Evolutionary conservation across 2,888 invertebrate genomes (phyloP).

Genomic region (Miltochrista miniata): DNA sequence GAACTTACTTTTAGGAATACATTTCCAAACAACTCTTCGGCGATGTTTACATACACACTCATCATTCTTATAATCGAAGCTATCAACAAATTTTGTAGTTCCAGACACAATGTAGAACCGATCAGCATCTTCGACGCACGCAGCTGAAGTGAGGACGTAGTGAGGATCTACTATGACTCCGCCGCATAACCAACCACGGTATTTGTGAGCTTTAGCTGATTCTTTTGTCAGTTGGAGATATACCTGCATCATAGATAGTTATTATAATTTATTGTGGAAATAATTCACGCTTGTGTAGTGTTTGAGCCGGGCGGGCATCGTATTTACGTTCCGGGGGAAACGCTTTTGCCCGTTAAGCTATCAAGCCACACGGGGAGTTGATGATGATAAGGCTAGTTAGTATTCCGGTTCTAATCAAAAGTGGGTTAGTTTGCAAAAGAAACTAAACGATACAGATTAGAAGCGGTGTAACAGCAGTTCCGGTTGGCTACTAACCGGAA

Average conservation of each 20-base stretch:
- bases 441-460: too few relatives aligned
- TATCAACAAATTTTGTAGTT: slow-evolving; percentile 70
- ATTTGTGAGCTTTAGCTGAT: slow-evolving; percentile 75
- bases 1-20: slow-evolving; percentile 75
- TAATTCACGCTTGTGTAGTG: too few relatives aligned
- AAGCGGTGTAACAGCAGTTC: too few relatives aligned
- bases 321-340: too few relatives aligned
- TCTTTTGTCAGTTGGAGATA: slow-evolving; percentile 74
- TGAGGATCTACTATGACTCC: slow-evolving; percentile 67
- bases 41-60: slow-evolving; percentile 71
- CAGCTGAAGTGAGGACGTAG: slow-evolving; percentile 75
- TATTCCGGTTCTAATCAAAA: too few relatives aligned
- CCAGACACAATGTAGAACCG: slow-evolving; percentile 74
- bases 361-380: too few relatives aligned
- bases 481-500: too few relatives aligned
- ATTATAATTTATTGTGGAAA: too few relatives aligned
- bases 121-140: slow-evolving; percentile 77
- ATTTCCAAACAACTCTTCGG: slow-evolving; percentile 74
- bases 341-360: too few relatives aligned
- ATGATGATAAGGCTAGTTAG: too few relatives aligned
- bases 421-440: too few relatives aligned
- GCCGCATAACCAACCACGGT: slow-evolving; percentile 74
- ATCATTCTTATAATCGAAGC: slow-evolving; percentile 67
- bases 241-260: slow-evolving; percentile 47
- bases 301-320: too few relatives aligned